phyloP scores from a whole-genome alignment of 2,888 invertebrate genomes.

The Therioaphis trifolii region DNA sequence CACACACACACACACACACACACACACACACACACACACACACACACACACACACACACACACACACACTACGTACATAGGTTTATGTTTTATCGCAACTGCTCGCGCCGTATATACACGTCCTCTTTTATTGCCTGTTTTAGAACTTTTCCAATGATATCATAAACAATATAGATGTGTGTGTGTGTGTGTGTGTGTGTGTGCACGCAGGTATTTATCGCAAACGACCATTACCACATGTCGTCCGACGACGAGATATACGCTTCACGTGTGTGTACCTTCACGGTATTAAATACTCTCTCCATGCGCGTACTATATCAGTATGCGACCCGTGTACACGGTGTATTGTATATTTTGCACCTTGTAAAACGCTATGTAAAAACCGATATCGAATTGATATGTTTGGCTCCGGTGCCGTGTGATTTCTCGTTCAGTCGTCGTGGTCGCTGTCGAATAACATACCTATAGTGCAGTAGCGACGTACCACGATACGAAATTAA shows the following conservation, averaged over 20 bases:
- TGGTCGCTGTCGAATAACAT: too few relatives aligned
- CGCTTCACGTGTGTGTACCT: not conserved
- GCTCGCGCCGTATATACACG: constrained; percentile 4
- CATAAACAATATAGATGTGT: constrained; percentile 43
- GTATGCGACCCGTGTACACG: constrained; percentile 34
- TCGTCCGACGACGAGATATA: not conserved
- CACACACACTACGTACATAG: not conserved
- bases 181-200: not conserved
- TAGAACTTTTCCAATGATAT: constrained; percentile 47
- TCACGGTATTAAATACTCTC: constrained; percentile 3
- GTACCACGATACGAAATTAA: too few relatives aligned
- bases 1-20: not conserved
- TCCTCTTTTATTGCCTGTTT: constrained; percentile 39
- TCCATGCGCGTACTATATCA: constrained; percentile 4
- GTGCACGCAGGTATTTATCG: not conserved
- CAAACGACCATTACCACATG: constrained; percentile 27
- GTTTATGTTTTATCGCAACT: constrained; percentile 43
- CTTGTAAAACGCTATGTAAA: constrained; percentile 9
- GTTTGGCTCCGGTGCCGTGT: not conserved
- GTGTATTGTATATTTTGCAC: constrained; percentile 33
- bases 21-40: not conserved
- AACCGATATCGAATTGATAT: constrained; percentile 26
- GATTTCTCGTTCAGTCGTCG: constrained; percentile 19
- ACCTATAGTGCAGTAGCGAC: too few relatives aligned
- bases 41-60: not conserved